Percentiles rank a stretch among this genome's conserved stretches.
Conservation (phyloP, 2,888 invertebrate species). For the Lasioglossum zephyrum region DNA sequence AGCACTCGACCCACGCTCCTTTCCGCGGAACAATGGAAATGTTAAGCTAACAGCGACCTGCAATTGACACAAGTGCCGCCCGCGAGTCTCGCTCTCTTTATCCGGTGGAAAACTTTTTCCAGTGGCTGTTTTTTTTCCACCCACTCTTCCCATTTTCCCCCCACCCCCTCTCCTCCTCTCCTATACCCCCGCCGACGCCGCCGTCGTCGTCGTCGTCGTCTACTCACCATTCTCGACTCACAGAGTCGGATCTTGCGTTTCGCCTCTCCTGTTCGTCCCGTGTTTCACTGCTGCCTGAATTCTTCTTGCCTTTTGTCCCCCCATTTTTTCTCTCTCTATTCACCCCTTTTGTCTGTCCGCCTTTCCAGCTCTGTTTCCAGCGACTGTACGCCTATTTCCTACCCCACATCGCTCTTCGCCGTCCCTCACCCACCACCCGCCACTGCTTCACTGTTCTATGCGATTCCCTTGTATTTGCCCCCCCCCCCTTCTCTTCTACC, state of each 20-base stretch:
- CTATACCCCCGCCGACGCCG: slow-evolving; percentile 11
- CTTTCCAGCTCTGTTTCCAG: slow-evolving; percentile 47
- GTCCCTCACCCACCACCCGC: not conserved
- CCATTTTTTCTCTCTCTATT: slow-evolving; percentile 51
- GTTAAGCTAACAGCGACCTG: slow-evolving; percentile 75
- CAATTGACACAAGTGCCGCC: slow-evolving; percentile 79
- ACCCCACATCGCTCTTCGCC: not conserved
- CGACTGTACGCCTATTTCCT: slow-evolving; percentile 41
- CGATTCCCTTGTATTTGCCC: slow-evolving; percentile 1
- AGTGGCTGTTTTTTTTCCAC: slow-evolving; percentile 54
- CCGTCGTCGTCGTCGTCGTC: slow-evolving; percentile 27
- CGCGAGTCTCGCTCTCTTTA: slow-evolving; percentile 72
- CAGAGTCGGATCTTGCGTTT: slow-evolving; percentile 26
- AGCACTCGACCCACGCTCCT: slow-evolving; percentile 74
- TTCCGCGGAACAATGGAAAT: slow-evolving; percentile 72
- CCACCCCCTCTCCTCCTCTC: slow-evolving; percentile 18
- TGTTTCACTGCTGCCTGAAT: slow-evolving; percentile 49
- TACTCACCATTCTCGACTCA: slow-evolving; percentile 10
- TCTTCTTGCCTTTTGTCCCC: slow-evolving; percentile 54
- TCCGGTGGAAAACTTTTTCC: slow-evolving; percentile 66
- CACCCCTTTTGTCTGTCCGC: slow-evolving; percentile 43
- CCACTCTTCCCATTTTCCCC: slow-evolving; percentile 42
- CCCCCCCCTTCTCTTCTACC: not conserved
- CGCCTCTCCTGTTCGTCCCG: slow-evolving; percentile 29
- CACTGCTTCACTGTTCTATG: slow-evolving; percentile 13